Evolutionary conservation across 1,140 invertebrate genomes (phyloP).

Genomic region (Schlechtendalia chinensis): DNA sequence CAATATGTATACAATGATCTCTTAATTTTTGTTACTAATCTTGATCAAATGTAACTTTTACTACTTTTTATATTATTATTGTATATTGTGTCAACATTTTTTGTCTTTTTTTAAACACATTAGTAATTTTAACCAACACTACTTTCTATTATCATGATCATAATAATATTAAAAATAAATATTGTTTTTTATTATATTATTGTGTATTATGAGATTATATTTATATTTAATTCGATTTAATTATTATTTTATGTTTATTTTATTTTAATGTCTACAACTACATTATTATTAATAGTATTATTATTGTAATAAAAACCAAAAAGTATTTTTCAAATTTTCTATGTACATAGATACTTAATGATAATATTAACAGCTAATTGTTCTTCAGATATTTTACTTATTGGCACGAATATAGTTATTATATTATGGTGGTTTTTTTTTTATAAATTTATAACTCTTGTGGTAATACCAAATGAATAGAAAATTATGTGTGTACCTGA

Average conservation of each 20-base stretch:
- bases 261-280: neutral
- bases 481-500: too few species aligned
- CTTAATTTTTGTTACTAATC: slow-evolving; percentile 8
- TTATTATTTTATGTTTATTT: neutral
- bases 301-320: neutral
- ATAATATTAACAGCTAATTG: too few species aligned
- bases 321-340: neutral
- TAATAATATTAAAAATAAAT: too few species aligned
- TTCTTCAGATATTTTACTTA: too few species aligned
- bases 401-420: too few species aligned
- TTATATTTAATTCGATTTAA: neutral
- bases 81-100: slow-evolving; percentile 5
- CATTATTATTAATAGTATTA: neutral
- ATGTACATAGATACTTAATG: neutral
- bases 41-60: neutral
- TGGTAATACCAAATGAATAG: too few species aligned
- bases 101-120: too few species aligned
- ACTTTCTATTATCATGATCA: slow-evolving; percentile 4
- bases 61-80: slow-evolving; percentile 5
- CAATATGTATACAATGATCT: slow-evolving; percentile 19
- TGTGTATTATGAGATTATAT: slow-evolving; percentile 2
- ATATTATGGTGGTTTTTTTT: too few species aligned
- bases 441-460: too few species aligned
- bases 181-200: neutral
- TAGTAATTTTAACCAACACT: too few species aligned